These are phyloP conservation scores for Microhierax caerulescens DNA, from an alignment of 2,797 vertebrate genomes.

Conservation along the genomic window DNA sequence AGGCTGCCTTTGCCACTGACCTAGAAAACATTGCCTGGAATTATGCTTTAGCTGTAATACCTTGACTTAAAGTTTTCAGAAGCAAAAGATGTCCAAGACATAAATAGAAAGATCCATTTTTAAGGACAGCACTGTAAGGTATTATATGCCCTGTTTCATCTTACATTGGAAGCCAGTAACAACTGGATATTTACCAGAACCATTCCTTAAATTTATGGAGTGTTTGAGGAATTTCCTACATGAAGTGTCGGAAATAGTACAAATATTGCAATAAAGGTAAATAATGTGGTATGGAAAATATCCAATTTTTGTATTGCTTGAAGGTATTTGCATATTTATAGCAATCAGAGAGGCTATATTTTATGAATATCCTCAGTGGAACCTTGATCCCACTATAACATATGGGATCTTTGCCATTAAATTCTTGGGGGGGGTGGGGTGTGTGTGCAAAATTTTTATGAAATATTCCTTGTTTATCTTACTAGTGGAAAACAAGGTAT, in stretches of 20 bases:
- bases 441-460: not conserved
- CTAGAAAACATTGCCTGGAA: not conserved
- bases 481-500: not conserved
- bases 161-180: not conserved
- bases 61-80: conserved; percentile 2
- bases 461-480: not conserved
- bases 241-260: not conserved
- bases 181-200: not conserved
- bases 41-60: not conserved
- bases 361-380: not conserved
- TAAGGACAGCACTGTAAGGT: not conserved
- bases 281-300: not conserved
- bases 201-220: conserved; percentile 17
- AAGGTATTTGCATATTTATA: conserved; percentile 3
- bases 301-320: not conserved
- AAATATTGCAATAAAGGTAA: conserved; percentile 25
- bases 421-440: not conserved
- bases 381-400: not conserved
- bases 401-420: not conserved
- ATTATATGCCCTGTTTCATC: not conserved
- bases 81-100: not conserved
- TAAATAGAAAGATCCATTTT: not conserved
- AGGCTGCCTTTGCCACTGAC: not conserved
- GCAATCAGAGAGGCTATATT: not conserved
- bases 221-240: not conserved